A percentile compares a stretch with the other conserved stretches of the same genome.
phyloP scores from a whole-genome alignment of 2,888 invertebrate genomes.

The Horisme vitalbata region DNA sequence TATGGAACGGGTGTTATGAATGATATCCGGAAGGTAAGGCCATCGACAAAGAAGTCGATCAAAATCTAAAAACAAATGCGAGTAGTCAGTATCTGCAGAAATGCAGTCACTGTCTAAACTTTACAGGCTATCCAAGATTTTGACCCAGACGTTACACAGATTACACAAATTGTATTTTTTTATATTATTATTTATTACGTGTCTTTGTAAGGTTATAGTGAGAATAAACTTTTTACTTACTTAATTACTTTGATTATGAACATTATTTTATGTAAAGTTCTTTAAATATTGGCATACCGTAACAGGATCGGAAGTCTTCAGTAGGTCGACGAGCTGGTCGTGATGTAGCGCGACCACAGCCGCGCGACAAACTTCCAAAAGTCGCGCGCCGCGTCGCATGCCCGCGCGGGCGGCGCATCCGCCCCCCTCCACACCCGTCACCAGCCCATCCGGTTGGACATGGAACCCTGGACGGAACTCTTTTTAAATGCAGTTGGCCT shows the following conservation, averaged over 20 bases:
- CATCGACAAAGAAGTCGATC: too few relatives aligned
- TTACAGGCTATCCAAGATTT: too few relatives aligned
- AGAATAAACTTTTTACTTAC: neutral
- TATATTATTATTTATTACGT: too few relatives aligned
- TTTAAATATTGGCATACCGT: constrained; percentile 81
- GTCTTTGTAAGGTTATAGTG: too few relatives aligned
- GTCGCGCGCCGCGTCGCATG: constrained; percentile 93
- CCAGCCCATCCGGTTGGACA: constrained; percentile 96
- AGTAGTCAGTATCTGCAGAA: too few relatives aligned
- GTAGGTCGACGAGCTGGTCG: constrained; percentile 95
- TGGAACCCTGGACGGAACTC: constrained; percentile 86
- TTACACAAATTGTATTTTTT: too few relatives aligned
- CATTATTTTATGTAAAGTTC: too few relatives aligned
- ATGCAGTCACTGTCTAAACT: too few relatives aligned
- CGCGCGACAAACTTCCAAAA: constrained; percentile 95
- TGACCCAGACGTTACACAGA: too few relatives aligned
- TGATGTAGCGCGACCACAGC: constrained; percentile 94
- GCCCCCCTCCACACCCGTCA: constrained; percentile 92
- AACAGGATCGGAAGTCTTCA: constrained; percentile 94
- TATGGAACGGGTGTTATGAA: too few relatives aligned
- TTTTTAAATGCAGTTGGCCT: neutral
- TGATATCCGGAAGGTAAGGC: too few relatives aligned
- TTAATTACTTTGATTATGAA: neutral
- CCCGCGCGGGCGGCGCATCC: constrained; percentile 90
- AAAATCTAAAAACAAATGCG: too few relatives aligned